Evolutionary conservation across 2,797 vertebrate species (phyloP).

Genomic region (Peromyscus attwateri): DNA sequence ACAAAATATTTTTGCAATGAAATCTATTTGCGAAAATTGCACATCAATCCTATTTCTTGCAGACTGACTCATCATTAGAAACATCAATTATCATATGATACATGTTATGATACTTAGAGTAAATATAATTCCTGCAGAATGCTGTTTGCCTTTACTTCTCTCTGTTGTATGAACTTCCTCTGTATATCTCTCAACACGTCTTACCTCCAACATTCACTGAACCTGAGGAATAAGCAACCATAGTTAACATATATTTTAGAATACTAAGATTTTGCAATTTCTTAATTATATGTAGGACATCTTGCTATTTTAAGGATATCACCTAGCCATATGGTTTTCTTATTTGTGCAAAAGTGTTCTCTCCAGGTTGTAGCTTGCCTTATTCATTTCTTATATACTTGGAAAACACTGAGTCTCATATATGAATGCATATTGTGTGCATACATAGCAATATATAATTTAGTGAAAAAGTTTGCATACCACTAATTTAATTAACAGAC

Average conservation of each 20-base stretch:
- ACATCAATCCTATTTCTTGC: neutral
- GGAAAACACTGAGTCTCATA: neutral
- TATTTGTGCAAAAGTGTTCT: conserved; percentile 28
- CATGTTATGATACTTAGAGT: neutral
- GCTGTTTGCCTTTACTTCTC: neutral
- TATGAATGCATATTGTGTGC: too few species aligned
- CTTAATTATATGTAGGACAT: neutral
- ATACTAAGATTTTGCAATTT: neutral
- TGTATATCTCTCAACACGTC: neutral
- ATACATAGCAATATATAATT: neutral
- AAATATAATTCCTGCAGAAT: neutral
- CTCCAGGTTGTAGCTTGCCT: neutral
- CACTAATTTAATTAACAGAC: conserved; percentile 27
- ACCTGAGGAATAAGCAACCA: neutral
- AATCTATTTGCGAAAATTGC: conserved; percentile 17
- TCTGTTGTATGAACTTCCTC: neutral
- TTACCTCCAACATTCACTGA: neutral
- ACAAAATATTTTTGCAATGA: conserved; percentile 49
- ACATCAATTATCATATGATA: neutral
- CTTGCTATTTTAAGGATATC: neutral
- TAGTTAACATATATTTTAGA: neutral
- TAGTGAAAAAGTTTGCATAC: neutral
- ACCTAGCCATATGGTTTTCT: neutral
- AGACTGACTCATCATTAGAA: conserved; percentile 40
- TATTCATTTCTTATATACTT: neutral